Evolutionary conservation across 35 echinoderm and acorn worm species (phyloP).

Genomic region (Ptychodera flava): DNA sequence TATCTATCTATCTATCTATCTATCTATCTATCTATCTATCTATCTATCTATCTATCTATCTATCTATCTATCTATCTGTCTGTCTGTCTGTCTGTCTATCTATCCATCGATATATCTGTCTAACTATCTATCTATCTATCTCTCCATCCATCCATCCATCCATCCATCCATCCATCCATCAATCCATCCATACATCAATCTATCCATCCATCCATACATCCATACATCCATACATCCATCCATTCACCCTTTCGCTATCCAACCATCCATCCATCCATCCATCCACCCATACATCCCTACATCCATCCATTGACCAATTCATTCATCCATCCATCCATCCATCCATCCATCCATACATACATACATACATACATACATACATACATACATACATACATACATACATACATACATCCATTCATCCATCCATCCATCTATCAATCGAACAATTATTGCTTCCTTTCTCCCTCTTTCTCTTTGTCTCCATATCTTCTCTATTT

Average conservation of each 20-base stretch:
- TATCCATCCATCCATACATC: not conserved
- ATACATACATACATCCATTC: not conserved
- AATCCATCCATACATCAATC: not conserved
- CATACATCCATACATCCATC: not conserved
- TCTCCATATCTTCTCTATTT: not conserved
- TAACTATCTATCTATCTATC: not conserved
- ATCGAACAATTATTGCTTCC: not conserved
- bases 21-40: constrained; percentile 2
- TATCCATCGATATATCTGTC: not conserved
- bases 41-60: constrained; percentile 2
- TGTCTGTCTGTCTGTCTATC: not conserved
- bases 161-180: not conserved
- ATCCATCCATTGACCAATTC: too few relatives aligned
- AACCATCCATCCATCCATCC: not conserved
- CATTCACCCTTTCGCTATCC: not conserved
- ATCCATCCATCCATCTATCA: not conserved
- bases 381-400: not conserved
- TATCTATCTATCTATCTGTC: constrained; percentile 1
- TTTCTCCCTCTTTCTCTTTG: not conserved
- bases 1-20: not conserved
- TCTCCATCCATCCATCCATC: not conserved
- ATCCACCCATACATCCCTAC: not conserved
- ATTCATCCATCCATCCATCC: too few relatives aligned
- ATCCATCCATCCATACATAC: not conserved
- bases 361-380: not conserved